Percentiles rank a stretch among this genome's conserved stretches.
Conservation (phyloP, 2,888 invertebrate genomes). For the Rapana venosa region DNA sequence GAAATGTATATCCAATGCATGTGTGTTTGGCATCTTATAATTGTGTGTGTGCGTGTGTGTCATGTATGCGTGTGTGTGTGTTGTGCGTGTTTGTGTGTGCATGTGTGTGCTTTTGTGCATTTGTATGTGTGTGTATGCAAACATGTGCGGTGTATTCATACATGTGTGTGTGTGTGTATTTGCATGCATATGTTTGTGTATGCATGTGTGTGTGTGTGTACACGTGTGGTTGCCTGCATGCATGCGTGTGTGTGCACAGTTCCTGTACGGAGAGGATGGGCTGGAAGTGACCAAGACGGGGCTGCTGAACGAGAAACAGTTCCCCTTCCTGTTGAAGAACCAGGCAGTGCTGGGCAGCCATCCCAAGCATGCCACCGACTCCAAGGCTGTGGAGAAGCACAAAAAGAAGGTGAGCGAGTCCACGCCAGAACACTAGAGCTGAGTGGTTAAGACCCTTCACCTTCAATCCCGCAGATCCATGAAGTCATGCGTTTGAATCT, state of each 20-base stretch:
- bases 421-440: no score
- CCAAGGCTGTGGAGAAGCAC: slow-evolving; percentile 76
- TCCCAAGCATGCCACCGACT: slow-evolving; percentile 15
- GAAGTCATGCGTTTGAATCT: no score
- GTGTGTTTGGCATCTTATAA: no score
- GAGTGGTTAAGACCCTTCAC: no score
- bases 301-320: slow-evolving; percentile 87
- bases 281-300: slow-evolving; percentile 91
- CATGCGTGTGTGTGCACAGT: slow-evolving; percentile 79
- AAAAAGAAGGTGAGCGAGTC: slow-evolving; percentile 79
- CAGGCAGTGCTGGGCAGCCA: slow-evolving; percentile 78
- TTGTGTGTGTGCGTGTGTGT: background rate
- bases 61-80: no score
- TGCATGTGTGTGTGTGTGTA: background rate
- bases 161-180: background rate
- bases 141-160: background rate
- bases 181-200: no score
- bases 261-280: slow-evolving; percentile 81
- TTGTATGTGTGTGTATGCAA: background rate
- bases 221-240: background rate
- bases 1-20: no score
- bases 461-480: no score
- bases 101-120: background rate
- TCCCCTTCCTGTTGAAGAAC: slow-evolving; percentile 91
- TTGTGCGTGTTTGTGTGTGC: background rate